Base-by-base conservation (phyloP, 1,140 invertebrate species). In the Papilio helenus region DNA sequence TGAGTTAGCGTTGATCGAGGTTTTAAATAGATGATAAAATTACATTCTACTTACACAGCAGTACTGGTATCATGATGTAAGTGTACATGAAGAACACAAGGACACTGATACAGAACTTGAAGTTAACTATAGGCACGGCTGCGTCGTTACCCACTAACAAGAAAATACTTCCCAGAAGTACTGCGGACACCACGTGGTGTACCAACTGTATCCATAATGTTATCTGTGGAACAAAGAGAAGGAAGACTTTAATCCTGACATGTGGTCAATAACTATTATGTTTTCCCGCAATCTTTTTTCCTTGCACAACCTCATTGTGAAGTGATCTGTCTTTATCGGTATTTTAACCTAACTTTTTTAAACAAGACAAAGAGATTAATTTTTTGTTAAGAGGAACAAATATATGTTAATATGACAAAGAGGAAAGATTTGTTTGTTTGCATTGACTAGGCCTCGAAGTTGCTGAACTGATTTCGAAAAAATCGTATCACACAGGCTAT, bases 61-160 rank as follows among this genome's bases (percentile, higher is more conserved):
- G 85, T 8, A 96, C 93, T 65, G 96, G 95, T 20, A 94, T 92
- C 96, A 96, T 96, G 14, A 95, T 92, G 80, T 96, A 95, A 0
- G 96, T 96, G 82, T 96, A 96, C 94, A 96, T 95, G 82, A 96
- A 96, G 87, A 96, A 96, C 0, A 96, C 95, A 2, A 95, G 83
- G 12, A 95, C 90, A 81, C 95, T 95, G 3, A 96, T 85, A 80
- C 95, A 95, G 86, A 95, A 96, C 81, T 96, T 96, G 87, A 96
- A 96, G 82, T 96, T 96, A 26, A 95, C 92, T 10, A 96, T 93
- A 1, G 95, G 95, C 20, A 88, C 81, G 26, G 82, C 90, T 0
- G 93, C 96, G 79, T 96, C 93, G 76, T 95, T 95, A 26, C 96
- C 96, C 8, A 96, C 93, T 9, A 91, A 85, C 79, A 92, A 95